Base-by-base conservation (phyloP, 2,113 vertebrate genomes). In the Tupaia chinensis region DNA sequence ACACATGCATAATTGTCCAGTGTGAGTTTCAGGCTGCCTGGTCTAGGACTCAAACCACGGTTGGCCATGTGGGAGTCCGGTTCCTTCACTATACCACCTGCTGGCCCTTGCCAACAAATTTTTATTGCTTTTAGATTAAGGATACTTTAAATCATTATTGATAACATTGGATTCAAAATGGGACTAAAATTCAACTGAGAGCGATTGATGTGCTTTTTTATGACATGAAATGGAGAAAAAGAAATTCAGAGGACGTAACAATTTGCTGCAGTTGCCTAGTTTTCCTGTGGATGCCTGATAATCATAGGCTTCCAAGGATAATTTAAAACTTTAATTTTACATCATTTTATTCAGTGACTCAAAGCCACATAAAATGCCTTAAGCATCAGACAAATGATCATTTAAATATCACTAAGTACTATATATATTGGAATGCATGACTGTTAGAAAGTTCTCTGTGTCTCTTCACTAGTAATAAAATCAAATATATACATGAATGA, bases 281-380 rank as follows among this genome's bases (percentile, higher is more conserved):
- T 91, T 85, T 61, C 65, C 70, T 96, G 53, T 53, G 25, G 70
- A 93, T 95, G 29, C 11, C 32, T 82, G 32, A 61, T 93, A 82
- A 95, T 82, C 82, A 22, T 32, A 89, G 60, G 74, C 32, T 93
- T 91, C 44, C 73, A 91, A 44, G 44, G 73, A 90, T 91, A 84
- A 94, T 87, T 93, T 91, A 80, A 84, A 85, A 78, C 61, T 80
- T 92, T 82, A 89, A 87, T 82, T 97, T 94, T 88, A 80, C 5
- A 58, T 95, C 53, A 88, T 93, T 81, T 6, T 63, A 66, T 82
- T 95, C 68, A 76, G 58, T 81, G 34, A 72, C 53, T 87, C 32
- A 91, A 81, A 95, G 66, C 15, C 44, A 63, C 25, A 23, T 61
- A 32, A 88, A 66, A 91, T 88, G 34, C 23, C 79, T 91, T 91